Evolutionary conservation across 2,113 vertebrate species (phyloP).

Genomic region (Strix uralensis): DNA sequence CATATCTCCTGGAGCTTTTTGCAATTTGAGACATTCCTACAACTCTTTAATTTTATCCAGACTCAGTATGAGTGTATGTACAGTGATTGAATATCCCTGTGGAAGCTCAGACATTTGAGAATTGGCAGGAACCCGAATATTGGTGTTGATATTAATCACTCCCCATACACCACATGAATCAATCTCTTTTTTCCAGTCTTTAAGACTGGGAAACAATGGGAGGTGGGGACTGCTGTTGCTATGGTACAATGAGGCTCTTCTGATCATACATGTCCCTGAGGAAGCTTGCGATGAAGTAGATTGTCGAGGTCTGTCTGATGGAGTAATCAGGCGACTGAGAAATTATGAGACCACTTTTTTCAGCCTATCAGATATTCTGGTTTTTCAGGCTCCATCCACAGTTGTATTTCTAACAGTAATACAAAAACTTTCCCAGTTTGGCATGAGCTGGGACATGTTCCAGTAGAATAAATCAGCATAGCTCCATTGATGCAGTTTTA

Average conservation of each 20-base stretch:
- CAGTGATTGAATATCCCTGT: not conserved
- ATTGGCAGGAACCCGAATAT: not conserved
- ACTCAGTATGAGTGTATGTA: not conserved
- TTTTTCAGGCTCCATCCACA: not conserved
- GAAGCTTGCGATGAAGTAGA: constrained; percentile 13
- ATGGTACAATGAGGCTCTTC: constrained; percentile 7
- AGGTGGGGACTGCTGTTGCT: constrained; percentile 20
- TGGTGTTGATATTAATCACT: not conserved
- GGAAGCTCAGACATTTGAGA: constrained; percentile 1
- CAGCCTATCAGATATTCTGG: not conserved
- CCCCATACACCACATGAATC: not conserved
- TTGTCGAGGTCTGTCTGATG: not conserved
- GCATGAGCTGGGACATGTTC: not conserved
- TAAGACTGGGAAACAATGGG: not conserved
- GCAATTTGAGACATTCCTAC: not conserved
- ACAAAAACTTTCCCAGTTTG: not conserved
- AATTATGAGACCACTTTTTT: not conserved
- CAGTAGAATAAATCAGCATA: not conserved
- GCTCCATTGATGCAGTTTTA: not conserved
- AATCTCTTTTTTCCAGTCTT: not conserved
- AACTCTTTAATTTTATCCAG: not conserved
- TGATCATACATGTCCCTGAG: not conserved
- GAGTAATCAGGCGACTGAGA: not conserved
- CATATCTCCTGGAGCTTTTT: not conserved
- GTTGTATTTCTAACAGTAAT: not conserved